Evolutionary conservation across 2,888 invertebrate species (phyloP).

Genomic region (Ferrisia virgata): DNA sequence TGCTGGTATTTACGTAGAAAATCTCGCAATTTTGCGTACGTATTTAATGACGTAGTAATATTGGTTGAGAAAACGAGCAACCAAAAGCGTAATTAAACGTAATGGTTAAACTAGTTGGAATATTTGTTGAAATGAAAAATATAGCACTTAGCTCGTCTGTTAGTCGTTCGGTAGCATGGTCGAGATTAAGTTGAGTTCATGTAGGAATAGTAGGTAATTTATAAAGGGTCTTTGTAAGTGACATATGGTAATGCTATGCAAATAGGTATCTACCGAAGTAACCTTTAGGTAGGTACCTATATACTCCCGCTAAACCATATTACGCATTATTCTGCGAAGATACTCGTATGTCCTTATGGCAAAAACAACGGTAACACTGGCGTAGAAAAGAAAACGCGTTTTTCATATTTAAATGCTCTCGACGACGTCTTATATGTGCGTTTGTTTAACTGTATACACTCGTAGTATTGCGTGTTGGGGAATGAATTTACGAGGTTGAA

Average conservation of each 20-base stretch:
- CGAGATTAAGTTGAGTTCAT: background rate
- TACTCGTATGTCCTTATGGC: background rate
- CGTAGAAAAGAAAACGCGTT: background rate
- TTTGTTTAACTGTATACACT: too few relatives aligned
- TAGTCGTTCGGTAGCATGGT: background rate
- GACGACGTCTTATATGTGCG: too few relatives aligned
- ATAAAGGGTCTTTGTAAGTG: conserved; percentile 24
- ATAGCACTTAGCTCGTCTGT: conserved; percentile 15
- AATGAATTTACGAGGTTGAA: too few relatives aligned
- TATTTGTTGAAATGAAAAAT: conserved; percentile 25
- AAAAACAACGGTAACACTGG: background rate
- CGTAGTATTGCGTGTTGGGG: too few relatives aligned
- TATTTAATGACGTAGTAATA: background rate
- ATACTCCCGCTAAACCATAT: background rate
- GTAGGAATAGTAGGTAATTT: background rate
- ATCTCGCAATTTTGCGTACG: background rate
- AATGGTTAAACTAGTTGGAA: conserved; percentile 10
- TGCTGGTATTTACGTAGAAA: background rate
- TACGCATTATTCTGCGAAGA: background rate
- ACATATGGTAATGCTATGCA: conserved; percentile 23
- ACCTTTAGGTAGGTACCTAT: background rate
- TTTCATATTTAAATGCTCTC: background rate
- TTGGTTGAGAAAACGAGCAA: background rate
- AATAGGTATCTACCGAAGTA: background rate
- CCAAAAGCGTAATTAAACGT: conserved; percentile 14